phyloP scores from a whole-genome alignment of 1,140 invertebrate species.

The Zophobas atratus region DNA sequence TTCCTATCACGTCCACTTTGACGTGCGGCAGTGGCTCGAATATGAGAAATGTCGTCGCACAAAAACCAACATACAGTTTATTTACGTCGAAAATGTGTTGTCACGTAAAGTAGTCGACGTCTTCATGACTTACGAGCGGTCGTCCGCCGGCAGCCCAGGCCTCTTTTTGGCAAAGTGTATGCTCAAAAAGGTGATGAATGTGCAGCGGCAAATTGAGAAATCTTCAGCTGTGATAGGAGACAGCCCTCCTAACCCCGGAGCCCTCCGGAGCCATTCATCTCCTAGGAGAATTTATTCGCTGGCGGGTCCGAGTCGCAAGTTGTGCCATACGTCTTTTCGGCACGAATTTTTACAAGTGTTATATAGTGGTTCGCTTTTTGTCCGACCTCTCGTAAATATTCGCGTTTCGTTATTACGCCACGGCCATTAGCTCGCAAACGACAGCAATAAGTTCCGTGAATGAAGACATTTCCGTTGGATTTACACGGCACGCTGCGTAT shows the following conservation, averaged over 20 bases:
- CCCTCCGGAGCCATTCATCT: conserved; percentile 60
- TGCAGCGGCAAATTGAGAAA: conserved; percentile 62
- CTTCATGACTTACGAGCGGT: conserved; percentile 14
- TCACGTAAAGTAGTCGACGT: conserved; percentile 22
- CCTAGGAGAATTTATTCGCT: conserved; percentile 45
- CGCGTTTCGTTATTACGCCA: conserved; percentile 39
- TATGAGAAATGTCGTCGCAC: conserved; percentile 19
- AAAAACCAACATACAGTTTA: conserved; percentile 25
- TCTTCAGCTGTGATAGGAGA: conserved; percentile 57
- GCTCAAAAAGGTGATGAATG: conserved; percentile 54
- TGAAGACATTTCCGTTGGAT: conserved; percentile 41
- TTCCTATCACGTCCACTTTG: too few relatives aligned
- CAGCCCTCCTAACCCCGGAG: conserved; percentile 48
- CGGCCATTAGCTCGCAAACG: conserved; percentile 39
- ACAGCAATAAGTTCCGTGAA: conserved; percentile 38
- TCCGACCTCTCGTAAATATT: conserved; percentile 38
- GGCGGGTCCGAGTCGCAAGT: conserved; percentile 30
- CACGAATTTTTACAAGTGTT: conserved; percentile 45
- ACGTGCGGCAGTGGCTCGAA: conserved; percentile 41
- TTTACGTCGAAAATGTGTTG: conserved; percentile 37
- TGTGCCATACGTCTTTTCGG: conserved; percentile 45
- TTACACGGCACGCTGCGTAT: conserved; percentile 25
- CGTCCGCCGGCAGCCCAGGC: conserved; percentile 12
- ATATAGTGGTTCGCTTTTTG: conserved; percentile 28
- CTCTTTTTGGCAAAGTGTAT: conserved; percentile 28